phyloP scores from a whole-genome alignment of 2,113 vertebrate genomes.

The Lichenostomus cassidix region DNA sequence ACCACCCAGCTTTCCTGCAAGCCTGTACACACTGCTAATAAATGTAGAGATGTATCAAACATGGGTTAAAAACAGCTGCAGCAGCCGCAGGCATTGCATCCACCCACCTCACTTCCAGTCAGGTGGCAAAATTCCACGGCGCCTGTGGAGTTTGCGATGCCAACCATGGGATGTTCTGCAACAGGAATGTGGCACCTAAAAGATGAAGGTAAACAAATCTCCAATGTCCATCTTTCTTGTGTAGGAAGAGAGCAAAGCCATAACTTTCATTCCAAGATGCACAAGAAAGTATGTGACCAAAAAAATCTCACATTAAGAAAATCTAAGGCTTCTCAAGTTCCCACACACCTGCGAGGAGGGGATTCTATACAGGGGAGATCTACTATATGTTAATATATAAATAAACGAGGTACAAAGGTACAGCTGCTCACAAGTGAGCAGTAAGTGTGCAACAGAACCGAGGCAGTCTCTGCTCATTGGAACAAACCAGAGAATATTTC shows the following conservation, averaged over 20 bases:
- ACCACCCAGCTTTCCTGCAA: background rate
- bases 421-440: background rate
- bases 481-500: background rate
- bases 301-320: background rate
- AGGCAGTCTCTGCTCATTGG: background rate
- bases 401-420: background rate
- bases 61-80: background rate
- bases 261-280: background rate
- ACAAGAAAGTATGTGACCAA: background rate
- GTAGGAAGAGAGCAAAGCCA: background rate
- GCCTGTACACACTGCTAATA: background rate
- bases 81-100: background rate
- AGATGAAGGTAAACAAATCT: background rate
- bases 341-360: background rate
- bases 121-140: slow-evolving; percentile 81
- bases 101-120: slow-evolving; percentile 80
- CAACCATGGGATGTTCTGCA: slow-evolving; percentile 77
- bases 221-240: background rate
- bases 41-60: background rate
- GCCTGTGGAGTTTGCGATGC: slow-evolving; percentile 83
- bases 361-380: background rate
- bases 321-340: background rate
- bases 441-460: background rate
- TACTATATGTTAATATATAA: background rate
- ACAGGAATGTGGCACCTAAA: slow-evolving; percentile 87